Percentiles rank a stretch among this genome's conserved stretches.
Conservation (phyloP, 2,797 vertebrate genomes). For the Falco concolor region DNA sequence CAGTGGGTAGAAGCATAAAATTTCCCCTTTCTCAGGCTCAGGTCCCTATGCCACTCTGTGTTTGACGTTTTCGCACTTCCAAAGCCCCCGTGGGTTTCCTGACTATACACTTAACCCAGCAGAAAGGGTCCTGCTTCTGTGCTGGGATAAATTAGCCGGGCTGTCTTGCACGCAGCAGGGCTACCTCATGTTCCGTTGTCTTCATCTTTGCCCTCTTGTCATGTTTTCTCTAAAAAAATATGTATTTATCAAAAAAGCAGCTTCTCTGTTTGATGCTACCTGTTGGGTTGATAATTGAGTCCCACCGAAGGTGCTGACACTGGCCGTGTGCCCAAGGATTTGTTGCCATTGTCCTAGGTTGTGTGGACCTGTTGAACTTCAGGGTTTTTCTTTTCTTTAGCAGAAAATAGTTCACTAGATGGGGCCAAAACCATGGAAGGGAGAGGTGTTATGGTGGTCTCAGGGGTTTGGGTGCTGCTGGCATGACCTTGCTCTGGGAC, state of each 20-base stretch:
- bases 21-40: neutral
- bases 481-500: neutral
- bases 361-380: rapidly evolving
- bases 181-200: neutral
- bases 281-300: neutral
- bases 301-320: neutral
- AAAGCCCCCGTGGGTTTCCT: neutral
- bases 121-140: neutral
- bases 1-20: neutral
- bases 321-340: neutral
- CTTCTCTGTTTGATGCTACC: neutral
- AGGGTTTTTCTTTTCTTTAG: neutral
- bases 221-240: neutral
- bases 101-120: neutral
- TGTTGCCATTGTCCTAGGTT: rapidly evolving
- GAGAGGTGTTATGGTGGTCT: neutral
- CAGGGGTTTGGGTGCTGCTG: neutral
- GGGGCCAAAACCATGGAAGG: neutral
- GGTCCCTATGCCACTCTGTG: neutral
- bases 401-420: neutral
- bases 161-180: neutral
- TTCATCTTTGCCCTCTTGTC: neutral
- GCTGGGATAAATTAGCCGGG: neutral
- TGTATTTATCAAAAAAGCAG: neutral
- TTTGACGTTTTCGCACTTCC: neutral